Percentiles rank a stretch among this genome's conserved stretches.
Conservation (phyloP, 2,797 vertebrate species). For the Enteromius paludinosus region DNA sequence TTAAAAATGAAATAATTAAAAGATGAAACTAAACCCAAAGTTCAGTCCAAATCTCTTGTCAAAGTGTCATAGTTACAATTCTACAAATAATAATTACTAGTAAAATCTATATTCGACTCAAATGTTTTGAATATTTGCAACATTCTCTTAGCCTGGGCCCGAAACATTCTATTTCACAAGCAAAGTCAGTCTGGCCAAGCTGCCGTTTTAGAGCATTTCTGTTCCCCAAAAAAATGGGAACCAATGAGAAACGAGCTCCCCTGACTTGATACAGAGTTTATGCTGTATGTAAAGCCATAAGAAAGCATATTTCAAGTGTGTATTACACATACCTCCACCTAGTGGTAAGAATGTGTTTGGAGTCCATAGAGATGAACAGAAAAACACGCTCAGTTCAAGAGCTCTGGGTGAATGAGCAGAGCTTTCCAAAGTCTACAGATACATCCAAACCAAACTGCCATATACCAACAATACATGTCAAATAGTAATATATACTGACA, state of each 20-base stretch:
- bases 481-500: neutral
- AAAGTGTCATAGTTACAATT: neutral
- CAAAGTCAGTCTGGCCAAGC: too few species aligned
- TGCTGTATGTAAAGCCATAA: neutral
- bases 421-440: neutral
- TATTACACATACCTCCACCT: slow-evolving; percentile 9
- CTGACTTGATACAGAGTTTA: neutral
- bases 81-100: neutral
- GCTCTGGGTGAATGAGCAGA: neutral
- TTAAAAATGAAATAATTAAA: neutral
- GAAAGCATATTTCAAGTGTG: neutral
- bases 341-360: slow-evolving; percentile 15
- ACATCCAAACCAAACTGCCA: neutral
- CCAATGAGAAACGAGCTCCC: too few species aligned
- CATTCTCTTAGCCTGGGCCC: too few species aligned
- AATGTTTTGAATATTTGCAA: neutral
- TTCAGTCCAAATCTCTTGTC: neutral
- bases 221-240: too few species aligned
- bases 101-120: neutral
- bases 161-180: too few species aligned
- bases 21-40: neutral
- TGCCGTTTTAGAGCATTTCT: too few species aligned
- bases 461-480: neutral
- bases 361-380: neutral
- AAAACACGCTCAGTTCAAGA: neutral